Evolutionary conservation across 2,888 invertebrate genomes (phyloP).

Genomic region (Ectemnius lituratus): DNA sequence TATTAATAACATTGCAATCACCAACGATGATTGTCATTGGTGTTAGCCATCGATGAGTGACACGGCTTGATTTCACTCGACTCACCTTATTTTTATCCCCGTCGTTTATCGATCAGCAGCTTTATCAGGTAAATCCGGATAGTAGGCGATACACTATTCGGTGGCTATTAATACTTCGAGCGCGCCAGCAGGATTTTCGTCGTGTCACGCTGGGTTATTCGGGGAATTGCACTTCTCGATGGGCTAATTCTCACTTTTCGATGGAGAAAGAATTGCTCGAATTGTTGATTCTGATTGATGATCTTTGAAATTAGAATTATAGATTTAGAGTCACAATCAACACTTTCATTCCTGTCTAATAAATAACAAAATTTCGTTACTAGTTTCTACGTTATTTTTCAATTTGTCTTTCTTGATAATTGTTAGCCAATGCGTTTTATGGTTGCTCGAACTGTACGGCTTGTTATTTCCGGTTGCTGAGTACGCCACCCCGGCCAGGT

Average conservation of each 20-base stretch:
- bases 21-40: not conserved
- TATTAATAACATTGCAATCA: not conserved
- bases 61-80: slow-evolving; percentile 6
- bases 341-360: too few species aligned
- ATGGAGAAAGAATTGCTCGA: too few species aligned
- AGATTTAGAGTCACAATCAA: too few species aligned
- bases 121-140: not conserved
- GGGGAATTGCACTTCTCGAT: too few species aligned
- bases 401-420: slow-evolving; percentile 37
- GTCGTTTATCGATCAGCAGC: not conserved
- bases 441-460: slow-evolving; percentile 34
- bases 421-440: slow-evolving; percentile 33
- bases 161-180: too few species aligned
- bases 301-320: too few species aligned
- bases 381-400: slow-evolving; percentile 9
- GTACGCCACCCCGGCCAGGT: slow-evolving; percentile 19
- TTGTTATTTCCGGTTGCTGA: slow-evolving; percentile 51
- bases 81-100: slow-evolving; percentile 21
- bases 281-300: too few species aligned
- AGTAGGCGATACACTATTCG: not conserved
- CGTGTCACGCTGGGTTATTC: too few species aligned
- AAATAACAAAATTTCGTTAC: too few species aligned
- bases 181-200: too few species aligned
- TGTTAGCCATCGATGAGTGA: not conserved
- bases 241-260: too few species aligned